A percentile compares a stretch with the other conserved stretches of the same genome.
Conservation (phyloP, 2,888 invertebrate genomes). For the Colostygia pectinataria region DNA sequence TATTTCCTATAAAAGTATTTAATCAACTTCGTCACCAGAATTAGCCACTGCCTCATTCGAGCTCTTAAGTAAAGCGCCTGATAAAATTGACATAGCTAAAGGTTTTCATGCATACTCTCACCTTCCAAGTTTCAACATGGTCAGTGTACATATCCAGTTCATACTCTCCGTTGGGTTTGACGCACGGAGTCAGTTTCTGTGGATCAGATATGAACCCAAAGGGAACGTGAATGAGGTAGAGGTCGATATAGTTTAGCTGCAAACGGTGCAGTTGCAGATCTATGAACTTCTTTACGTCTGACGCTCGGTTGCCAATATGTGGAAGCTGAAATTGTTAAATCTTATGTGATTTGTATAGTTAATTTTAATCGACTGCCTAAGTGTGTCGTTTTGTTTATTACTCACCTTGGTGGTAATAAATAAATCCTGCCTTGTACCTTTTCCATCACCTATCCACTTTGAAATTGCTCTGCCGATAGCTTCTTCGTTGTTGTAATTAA, state of each 20-base stretch:
- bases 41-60: neutral
- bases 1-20: too few relatives aligned
- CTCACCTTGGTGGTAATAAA: conserved; percentile 91
- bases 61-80: neutral
- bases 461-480: conserved; percentile 87
- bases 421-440: conserved; percentile 86
- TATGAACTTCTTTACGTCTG: conserved; percentile 86
- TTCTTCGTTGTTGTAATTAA: conserved; percentile 90
- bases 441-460: conserved; percentile 85
- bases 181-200: conserved; percentile 77
- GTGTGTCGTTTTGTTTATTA: neutral
- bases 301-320: conserved; percentile 85
- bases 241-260: conserved; percentile 87
- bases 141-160: conserved; percentile 84
- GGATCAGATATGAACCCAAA: conserved; percentile 85
- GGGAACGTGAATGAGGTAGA: conserved; percentile 91
- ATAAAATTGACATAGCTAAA: neutral
- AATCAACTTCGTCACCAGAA: neutral
- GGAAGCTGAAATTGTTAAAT: conserved; percentile 74
- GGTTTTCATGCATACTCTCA: conserved; percentile 37
- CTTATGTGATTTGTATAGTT: too few relatives aligned
- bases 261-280: conserved; percentile 85
- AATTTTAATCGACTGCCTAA: too few relatives aligned
- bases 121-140: conserved; percentile 88
- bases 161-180: conserved; percentile 83